Base-by-base conservation (phyloP, 2,113 vertebrate genomes). In the Arothron firmamentum region DNA sequence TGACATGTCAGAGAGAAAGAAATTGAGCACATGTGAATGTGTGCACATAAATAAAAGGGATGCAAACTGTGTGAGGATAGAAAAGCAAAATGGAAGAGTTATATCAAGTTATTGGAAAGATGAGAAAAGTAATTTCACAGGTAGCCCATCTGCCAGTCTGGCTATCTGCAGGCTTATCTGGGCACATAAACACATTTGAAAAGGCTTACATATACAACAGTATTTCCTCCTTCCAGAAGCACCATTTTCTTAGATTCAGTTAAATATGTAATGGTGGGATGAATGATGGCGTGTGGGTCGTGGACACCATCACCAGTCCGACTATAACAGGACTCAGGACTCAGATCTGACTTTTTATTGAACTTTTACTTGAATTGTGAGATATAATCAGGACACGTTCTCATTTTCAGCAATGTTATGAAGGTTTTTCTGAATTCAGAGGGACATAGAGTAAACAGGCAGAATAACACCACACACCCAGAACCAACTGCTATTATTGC, bases 21-120 rank as follows among this genome's bases (percentile, higher is more conserved):
- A 74, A 77, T 59, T 65, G 72, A 59, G 23, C 31, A 20, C 54
- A 49, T 58, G 67, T 62, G 20, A 51, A 47, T 45, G 42, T 45
- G 70, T 43, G 55, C 59, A 41, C 57, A 38, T 56, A 9, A 42
- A n/a, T 46, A 42, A 64, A 60, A 65, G 52, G 53, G 25, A 66
- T 54, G 70, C 68, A 61, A 55, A 72, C 62, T 77, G 67, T 64
- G 52, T 5, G 38, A 58, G 68, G 21, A 47, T 12, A 14, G 31
- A 68, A 58, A 45, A 70, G 61, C 82, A 53, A 72, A 82, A 85
- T 70, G 71, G 67, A 63, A 81, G 62, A 79, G 34, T 79, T 82
- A 82, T 77, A 80, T 66, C 52, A 81, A 87, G 81, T 87, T 87
- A 87, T 86, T 85, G 74, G 61, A 79, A 81, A 79, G 77, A 52